phyloP scores from a whole-genome alignment of 2,797 vertebrate genomes.

The Lutjanus campechanus region DNA sequence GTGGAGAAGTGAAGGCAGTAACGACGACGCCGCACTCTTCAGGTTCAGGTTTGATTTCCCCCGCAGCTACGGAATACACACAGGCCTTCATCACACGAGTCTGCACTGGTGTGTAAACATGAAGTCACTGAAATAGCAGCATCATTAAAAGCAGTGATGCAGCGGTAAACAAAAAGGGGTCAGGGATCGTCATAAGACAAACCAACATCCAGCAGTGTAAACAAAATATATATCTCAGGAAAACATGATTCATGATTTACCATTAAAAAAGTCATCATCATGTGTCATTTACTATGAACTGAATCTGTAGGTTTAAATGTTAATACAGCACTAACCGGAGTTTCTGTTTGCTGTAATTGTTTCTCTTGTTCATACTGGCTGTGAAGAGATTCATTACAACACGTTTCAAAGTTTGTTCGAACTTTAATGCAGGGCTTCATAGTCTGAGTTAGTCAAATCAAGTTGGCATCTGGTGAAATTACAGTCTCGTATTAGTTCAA shows the following conservation, averaged over 20 bases:
- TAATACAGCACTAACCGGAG: background rate
- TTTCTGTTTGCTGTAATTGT: background rate
- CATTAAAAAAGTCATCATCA: background rate
- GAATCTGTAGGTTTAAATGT: background rate
- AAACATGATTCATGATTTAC: background rate
- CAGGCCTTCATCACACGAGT: slow-evolving; percentile 18
- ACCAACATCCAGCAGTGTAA: background rate
- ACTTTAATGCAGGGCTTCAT: background rate
- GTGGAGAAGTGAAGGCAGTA: slow-evolving; percentile 24
- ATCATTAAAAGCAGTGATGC: slow-evolving; percentile 25
- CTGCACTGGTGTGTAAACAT: slow-evolving; percentile 25
- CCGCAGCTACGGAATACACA: background rate
- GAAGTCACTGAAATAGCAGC: slow-evolving; percentile 25
- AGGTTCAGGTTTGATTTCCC: slow-evolving; percentile 33
- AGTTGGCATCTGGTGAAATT: background rate
- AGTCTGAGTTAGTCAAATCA: background rate
- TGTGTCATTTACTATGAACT: background rate
- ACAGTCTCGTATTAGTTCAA: background rate
- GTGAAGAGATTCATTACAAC: background rate
- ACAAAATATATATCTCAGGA: slow-evolving; percentile 20
- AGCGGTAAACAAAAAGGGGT: slow-evolving; percentile 10
- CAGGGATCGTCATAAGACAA: slow-evolving; percentile 24
- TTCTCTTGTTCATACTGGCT: background rate
- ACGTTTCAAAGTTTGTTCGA: background rate
- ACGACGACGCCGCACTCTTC: background rate